These are phyloP conservation scores for Notolepis coatsorum DNA, from an alignment of 2,797 vertebrate species.

Conservation along the genomic window DNA sequence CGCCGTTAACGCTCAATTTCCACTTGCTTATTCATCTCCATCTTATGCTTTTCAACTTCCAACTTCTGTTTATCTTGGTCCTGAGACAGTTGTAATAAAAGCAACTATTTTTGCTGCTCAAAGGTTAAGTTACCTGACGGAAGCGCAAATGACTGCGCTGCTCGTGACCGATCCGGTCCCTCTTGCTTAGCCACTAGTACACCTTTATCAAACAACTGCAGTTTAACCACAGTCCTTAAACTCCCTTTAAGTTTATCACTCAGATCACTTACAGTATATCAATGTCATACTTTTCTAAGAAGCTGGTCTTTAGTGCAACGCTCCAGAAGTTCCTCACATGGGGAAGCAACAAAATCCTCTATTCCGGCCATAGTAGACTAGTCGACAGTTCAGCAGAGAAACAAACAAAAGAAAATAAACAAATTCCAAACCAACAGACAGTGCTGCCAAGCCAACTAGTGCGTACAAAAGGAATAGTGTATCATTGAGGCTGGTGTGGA, in stretches of 20 bases:
- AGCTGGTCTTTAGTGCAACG: no score
- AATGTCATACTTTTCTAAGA: not conserved
- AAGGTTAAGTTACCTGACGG: not conserved
- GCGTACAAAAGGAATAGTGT: no score
- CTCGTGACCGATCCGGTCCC: not conserved
- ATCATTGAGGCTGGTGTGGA: no score
- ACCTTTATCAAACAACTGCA: no score
- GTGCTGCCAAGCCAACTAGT: no score
- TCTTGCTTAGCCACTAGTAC: no score
- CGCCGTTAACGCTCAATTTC: not conserved
- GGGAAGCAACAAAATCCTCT: no score
- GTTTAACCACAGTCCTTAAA: not conserved
- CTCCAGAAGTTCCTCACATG: no score
- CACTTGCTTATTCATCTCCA: not conserved
- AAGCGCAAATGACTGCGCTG: not conserved
- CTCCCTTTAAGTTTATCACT: not conserved
- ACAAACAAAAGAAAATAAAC: no score
- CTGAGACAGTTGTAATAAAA: not conserved
- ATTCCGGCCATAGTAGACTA: no score
- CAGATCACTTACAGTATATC: not conserved
- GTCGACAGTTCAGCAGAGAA: no score
- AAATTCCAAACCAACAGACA: no score
- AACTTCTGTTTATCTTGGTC: not conserved
- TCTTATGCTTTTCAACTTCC: not conserved
- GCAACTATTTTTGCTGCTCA: not conserved